Base-by-base conservation (phyloP, 2,113 vertebrate genomes). In the Aptenodytes patagonicus region DNA sequence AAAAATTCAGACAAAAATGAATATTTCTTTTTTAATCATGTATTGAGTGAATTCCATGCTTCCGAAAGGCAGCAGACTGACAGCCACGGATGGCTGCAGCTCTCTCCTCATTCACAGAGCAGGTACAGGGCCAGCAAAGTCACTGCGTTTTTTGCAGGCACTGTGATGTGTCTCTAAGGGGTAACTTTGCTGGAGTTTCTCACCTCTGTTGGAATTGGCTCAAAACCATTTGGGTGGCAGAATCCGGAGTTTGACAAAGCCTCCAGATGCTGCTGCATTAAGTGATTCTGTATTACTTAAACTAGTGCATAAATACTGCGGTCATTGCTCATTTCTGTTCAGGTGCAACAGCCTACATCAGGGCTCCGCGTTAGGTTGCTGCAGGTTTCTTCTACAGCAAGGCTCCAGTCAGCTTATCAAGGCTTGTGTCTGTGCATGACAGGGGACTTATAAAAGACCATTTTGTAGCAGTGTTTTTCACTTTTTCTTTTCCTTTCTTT, bases 81-180 rank as follows among this genome's bases (percentile, higher is more conserved):
- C 40, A 58, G 40, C 12, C 51, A 29, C 1, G 17, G 46, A 1
- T 6, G 72, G 31, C 71, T 55, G 61, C 38, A 72, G 57, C 42
- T 31, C 70, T 44, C 44, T 66, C 19, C 52, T 38, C 0, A 0
- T 6, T n/a, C 77, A 11, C 0, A 0, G 36, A 31, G 28, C 54
- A 60, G 79, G 32, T 5, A 20, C 17, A 10, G 17, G 18, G 20
- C 14, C 25, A 11, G 64, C 38, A 64, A 34, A 32, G 49, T 36
- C 51, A 31, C 60, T 8, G 0, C 2, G 4, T 1, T 7, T 51
- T 78, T 32, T 44, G 6, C 58, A 73, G 66, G 40, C 52, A 29
- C n/a, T 2, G 1, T 17, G 51, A n/a, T 0, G 1, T 25, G 18
- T 52, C n/a, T 42, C 21, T 14, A 26, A 29, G 40, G 28, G 11